Conservation (phyloP, 2,888 invertebrate genomes). For the Pilophorus perplexus region DNA sequence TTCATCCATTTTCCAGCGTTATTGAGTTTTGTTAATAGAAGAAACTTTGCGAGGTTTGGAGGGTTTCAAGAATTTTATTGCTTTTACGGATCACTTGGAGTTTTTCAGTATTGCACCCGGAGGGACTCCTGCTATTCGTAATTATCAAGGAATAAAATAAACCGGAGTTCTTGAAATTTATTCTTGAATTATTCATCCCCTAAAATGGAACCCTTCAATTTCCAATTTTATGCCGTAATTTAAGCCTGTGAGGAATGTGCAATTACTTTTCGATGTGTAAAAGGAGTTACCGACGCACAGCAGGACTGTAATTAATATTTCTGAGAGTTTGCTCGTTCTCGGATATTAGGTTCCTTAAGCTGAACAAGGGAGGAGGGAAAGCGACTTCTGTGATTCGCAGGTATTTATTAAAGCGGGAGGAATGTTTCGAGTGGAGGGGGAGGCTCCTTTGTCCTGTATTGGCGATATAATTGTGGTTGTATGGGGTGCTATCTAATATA, state of each 20-base stretch:
- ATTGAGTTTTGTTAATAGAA: too few species aligned
- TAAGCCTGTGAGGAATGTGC: conserved; percentile 14
- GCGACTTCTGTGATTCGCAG: conserved; percentile 16
- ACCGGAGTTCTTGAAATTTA: too few species aligned
- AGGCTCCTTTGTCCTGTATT: conserved; percentile 21
- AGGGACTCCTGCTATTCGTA: too few species aligned
- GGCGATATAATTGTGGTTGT: conserved; percentile 38
- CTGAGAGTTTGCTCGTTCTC: not conserved
- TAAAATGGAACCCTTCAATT: too few species aligned
- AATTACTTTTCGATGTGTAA: conserved; percentile 10
- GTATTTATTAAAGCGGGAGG: conserved; percentile 15
- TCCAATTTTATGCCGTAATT: too few species aligned
- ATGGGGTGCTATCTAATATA: conserved; percentile 30
- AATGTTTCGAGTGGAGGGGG: not conserved
- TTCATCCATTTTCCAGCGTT: too few species aligned
- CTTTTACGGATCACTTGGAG: too few species aligned
- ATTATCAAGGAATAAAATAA: too few species aligned
- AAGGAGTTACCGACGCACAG: not conserved
- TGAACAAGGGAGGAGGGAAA: conserved; percentile 2
- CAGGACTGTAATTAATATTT: conserved; percentile 11
- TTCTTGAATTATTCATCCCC: too few species aligned
- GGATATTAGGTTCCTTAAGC: conserved; percentile 16
- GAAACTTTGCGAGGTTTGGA: too few species aligned
- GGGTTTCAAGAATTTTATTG: too few species aligned
- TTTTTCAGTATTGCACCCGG: too few species aligned